Evolutionary conservation across 2,888 invertebrate genomes (phyloP), one percentile per base, ranked within the genome.

Genomic region (Cephonodes hylas): DNA sequence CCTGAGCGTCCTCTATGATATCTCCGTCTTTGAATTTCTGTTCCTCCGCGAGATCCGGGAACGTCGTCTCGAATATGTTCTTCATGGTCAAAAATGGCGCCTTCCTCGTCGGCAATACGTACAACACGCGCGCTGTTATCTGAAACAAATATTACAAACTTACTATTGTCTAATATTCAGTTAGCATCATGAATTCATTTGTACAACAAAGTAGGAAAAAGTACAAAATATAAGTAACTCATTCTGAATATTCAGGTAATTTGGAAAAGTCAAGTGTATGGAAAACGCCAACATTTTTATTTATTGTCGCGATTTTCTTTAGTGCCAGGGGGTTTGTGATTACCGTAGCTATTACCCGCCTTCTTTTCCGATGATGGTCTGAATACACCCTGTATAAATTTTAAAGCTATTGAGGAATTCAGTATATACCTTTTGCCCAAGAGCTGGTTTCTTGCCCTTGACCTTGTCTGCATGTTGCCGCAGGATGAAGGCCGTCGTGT

Each of bases 91-190:
- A 90, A 78, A 95, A 96, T 0, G 94, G 94, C 0, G 95, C 91
- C 80, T 96, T 96, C 4, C 95, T 93, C 0, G 94, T 88, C 10
- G 96, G 96, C 85, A 96, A 92, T 57, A 94, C 88, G 78, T 96
- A 96, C 3, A 96, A 81, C 3, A 96, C 93, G 23, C 95, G 93
- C 0, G 95, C 95, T 31, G 83, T 79, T 48, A 91, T 77, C 90
- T 91, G 42, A 0, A 42, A 15, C 1, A 44, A 20, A 0, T n/a
- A n/a, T n/a, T n/a, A n/a, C n/a, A n/a, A n/a, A n/a, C n/a, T n/a
- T n/a, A n/a, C n/a, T 38, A 38, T 38, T n/a, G n/a, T 38, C 0
- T 13, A 10, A 8, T 4, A 1, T 2, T 38, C 10, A 34, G 13
- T 34, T 2, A 10, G 10, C 4, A 31, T 34, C 8, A 34, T 13